Conservation (phyloP, 2,888 invertebrate species). For the Pyrocoelia pectoralis region DNA sequence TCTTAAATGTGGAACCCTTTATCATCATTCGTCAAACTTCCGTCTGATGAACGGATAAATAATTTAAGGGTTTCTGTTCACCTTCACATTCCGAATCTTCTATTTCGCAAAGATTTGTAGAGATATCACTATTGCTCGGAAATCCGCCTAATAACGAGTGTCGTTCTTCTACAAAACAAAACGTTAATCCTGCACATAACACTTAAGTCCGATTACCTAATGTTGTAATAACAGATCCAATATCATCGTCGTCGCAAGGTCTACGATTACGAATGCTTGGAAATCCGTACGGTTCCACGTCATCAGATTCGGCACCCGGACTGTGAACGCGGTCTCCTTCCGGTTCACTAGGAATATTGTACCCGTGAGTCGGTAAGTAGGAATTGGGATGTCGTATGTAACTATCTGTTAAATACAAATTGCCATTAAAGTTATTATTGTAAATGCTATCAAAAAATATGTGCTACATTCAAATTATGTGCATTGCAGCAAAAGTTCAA, state of each 20-base stretch:
- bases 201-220: constrained; percentile 59
- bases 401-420: constrained; percentile 62
- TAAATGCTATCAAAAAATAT: not conserved
- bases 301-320: constrained; percentile 59
- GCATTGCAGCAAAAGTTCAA: not conserved
- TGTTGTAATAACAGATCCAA: constrained; percentile 74
- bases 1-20: constrained; percentile 44
- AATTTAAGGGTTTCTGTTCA: constrained; percentile 59
- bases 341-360: constrained; percentile 73
- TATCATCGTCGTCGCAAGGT: constrained; percentile 67
- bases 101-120: constrained; percentile 90
- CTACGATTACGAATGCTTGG: constrained; percentile 60
- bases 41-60: constrained; percentile 57
- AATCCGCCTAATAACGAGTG: constrained; percentile 75
- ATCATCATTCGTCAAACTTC: constrained; percentile 54
- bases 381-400: constrained; percentile 86
- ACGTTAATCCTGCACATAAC: not conserved
- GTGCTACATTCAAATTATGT: constrained; percentile 1
- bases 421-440: not conserved
- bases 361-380: constrained; percentile 73
- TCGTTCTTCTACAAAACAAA: constrained; percentile 68
- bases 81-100: constrained; percentile 85
- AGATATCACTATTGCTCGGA: constrained; percentile 84
- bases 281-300: constrained; percentile 63
- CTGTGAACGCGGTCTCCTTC: constrained; percentile 64